phyloP scores from a whole-genome alignment of 2,113 vertebrate genomes.

The Engraulis encrasicolus region DNA sequence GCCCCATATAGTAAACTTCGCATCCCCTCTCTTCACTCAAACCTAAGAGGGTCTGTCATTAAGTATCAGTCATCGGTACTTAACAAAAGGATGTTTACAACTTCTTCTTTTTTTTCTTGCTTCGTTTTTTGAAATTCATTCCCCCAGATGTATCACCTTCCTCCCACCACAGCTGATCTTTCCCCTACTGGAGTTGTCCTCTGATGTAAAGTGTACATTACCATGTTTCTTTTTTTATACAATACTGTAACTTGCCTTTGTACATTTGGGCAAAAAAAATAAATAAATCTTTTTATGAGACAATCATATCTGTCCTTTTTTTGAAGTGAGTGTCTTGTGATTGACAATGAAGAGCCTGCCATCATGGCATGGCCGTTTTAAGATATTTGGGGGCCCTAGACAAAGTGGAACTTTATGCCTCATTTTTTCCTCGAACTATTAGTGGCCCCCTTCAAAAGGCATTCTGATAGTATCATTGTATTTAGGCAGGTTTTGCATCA shows the following conservation, averaged over 20 bases:
- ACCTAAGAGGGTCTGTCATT: constrained; percentile 59
- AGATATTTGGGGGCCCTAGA: too few species aligned
- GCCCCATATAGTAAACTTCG: constrained; percentile 60
- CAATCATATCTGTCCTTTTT: constrained; percentile 81
- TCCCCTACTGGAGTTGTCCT: constrained; percentile 67
- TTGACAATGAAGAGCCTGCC: neutral
- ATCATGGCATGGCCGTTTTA: too few species aligned
- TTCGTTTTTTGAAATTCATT: constrained; percentile 79
- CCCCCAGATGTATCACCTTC: constrained; percentile 53
- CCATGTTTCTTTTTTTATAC: constrained; percentile 93
- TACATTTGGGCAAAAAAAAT: constrained; percentile 92
- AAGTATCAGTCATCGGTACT: constrained; percentile 74
- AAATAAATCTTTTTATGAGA: constrained; percentile 99
- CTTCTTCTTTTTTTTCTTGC: constrained; percentile 76
- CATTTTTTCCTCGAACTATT: too few species aligned
- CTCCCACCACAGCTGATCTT: constrained; percentile 29
- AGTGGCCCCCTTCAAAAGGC: too few species aligned
- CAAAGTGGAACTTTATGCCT: too few species aligned
- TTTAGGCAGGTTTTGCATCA: too few species aligned
- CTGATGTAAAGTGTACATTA: constrained; percentile 96
- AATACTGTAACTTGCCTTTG: constrained; percentile 96
- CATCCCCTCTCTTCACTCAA: constrained; percentile 66
- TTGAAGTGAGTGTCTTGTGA: constrained; percentile 42
- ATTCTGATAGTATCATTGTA: too few species aligned
- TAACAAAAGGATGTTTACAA: constrained; percentile 84